Evolutionary conservation across 2,888 invertebrate genomes (phyloP).

Genomic region (Neria commutata): DNA sequence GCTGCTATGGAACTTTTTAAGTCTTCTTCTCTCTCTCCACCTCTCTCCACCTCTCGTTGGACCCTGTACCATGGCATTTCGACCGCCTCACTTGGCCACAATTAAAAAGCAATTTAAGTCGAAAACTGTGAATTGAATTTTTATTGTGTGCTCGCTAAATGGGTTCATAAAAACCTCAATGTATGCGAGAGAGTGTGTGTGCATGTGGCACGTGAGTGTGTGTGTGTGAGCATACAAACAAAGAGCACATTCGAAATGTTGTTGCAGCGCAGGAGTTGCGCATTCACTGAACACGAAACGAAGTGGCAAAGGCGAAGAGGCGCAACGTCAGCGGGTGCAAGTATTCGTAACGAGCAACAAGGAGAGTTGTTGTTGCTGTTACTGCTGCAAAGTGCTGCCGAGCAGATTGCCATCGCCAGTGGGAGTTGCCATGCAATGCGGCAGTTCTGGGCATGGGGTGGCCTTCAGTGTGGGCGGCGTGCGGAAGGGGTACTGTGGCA

Average conservation of each 20-base stretch:
- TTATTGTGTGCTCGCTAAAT: conserved; percentile 53
- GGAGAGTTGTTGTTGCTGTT: conserved; percentile 9
- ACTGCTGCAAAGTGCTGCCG: background rate
- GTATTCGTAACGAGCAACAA: conserved; percentile 1
- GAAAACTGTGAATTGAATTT: conserved; percentile 41
- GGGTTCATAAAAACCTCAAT: conserved; percentile 39
- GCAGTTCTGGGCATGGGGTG: background rate
- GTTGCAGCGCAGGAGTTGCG: background rate
- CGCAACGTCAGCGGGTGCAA: background rate
- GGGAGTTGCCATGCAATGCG: conserved; percentile 1
- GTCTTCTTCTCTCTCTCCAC: too few relatives aligned
- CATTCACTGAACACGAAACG: background rate
- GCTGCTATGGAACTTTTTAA: too few relatives aligned
- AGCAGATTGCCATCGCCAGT: background rate
- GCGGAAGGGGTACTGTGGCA: too few relatives aligned
- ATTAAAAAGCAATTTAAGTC: conserved; percentile 53
- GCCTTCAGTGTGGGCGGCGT: background rate
- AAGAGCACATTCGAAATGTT: background rate
- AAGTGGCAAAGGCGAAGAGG: background rate
- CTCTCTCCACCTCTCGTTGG: too few relatives aligned
- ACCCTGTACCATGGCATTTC: too few relatives aligned
- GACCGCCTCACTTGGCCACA: conserved; percentile 54
- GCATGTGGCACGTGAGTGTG: conserved; percentile 1
- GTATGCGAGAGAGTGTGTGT: background rate
- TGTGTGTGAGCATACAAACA: background rate